Conservation (phyloP, 2,113 vertebrate genomes). For the Nipponia nippon region DNA sequence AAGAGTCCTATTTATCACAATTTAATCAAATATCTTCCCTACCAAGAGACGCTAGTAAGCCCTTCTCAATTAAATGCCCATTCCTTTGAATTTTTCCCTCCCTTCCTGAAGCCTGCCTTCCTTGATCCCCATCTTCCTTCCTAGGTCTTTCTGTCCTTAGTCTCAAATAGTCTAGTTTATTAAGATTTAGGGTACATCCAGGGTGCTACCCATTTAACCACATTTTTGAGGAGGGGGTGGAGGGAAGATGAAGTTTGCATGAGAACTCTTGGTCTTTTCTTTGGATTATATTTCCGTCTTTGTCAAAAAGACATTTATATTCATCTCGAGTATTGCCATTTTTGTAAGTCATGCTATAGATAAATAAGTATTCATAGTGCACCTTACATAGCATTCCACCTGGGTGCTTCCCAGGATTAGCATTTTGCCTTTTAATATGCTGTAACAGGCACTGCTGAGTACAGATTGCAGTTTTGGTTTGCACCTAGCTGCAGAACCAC, state of each 20-base stretch:
- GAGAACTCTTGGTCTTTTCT: background rate
- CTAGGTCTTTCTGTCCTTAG: background rate
- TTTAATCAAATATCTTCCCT: background rate
- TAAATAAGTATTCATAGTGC: background rate
- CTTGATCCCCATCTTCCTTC: background rate
- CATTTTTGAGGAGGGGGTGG: background rate
- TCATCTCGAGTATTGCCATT: background rate
- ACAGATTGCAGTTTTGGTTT: background rate
- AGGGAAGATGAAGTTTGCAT: background rate
- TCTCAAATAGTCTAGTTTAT: background rate
- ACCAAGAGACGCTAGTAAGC: background rate
- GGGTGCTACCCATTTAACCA: background rate
- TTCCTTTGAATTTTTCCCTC: background rate
- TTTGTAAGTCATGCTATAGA: background rate
- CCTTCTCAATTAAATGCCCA: background rate
- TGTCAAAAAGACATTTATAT: background rate
- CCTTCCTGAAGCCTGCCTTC: background rate
- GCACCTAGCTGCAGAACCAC: background rate
- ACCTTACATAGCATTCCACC: background rate
- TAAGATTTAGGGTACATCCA: background rate
- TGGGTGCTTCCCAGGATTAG: background rate
- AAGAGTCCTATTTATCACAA: background rate
- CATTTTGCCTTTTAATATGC: background rate
- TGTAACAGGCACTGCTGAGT: background rate
- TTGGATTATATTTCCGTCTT: background rate